These are phyloP conservation scores for Eulemur rubriventer DNA, from an alignment of 2,797 vertebrate genomes.

Conservation along the genomic window DNA sequence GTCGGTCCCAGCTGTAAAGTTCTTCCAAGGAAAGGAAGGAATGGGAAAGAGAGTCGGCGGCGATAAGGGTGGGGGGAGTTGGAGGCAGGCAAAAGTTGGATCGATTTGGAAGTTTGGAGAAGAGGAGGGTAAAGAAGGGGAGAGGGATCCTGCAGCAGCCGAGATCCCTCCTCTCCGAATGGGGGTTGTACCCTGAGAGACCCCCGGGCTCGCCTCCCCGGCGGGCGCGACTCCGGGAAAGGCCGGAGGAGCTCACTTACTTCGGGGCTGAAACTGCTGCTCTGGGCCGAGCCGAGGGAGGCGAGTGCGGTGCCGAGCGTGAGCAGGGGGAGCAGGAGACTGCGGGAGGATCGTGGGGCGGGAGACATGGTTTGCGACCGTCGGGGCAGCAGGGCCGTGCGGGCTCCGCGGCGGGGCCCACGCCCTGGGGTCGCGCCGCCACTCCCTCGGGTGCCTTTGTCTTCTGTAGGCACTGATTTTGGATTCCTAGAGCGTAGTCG, in stretches of 20 bases:
- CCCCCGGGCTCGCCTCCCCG: constrained; percentile 29
- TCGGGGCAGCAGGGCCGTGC: constrained; percentile 21
- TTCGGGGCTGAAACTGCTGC: constrained; percentile 78
- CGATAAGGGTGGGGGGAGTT: not conserved
- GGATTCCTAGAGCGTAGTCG: constrained; percentile 47
- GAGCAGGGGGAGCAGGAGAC: constrained; percentile 71
- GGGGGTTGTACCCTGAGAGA: not conserved
- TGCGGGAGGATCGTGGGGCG: constrained; percentile 53
- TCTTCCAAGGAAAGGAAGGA: constrained; percentile 33
- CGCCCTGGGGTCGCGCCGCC: constrained; percentile 65
- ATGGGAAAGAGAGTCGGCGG: constrained; percentile 1
- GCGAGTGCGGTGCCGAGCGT: constrained; percentile 68
- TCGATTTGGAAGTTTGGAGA: constrained; percentile 30
- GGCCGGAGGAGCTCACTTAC: constrained; percentile 70
- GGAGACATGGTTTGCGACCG: constrained; percentile 69
- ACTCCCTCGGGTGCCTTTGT: constrained; percentile 72
- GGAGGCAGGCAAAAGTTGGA: constrained; percentile 39
- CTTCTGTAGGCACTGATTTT: constrained; percentile 1
- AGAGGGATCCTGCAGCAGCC: not conserved
- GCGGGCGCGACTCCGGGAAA: constrained; percentile 11
- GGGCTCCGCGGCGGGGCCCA: constrained; percentile 66
- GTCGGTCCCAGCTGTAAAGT: not conserved
- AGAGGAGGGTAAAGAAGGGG: not conserved
- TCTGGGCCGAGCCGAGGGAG: constrained; percentile 72
- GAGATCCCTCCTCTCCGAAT: not conserved